These are phyloP conservation scores for Chondrilla cf. caribensis DNA, from an alignment of 37 sponge, comb jelly and placozoan genomes.

Conservation along the genomic window DNA sequence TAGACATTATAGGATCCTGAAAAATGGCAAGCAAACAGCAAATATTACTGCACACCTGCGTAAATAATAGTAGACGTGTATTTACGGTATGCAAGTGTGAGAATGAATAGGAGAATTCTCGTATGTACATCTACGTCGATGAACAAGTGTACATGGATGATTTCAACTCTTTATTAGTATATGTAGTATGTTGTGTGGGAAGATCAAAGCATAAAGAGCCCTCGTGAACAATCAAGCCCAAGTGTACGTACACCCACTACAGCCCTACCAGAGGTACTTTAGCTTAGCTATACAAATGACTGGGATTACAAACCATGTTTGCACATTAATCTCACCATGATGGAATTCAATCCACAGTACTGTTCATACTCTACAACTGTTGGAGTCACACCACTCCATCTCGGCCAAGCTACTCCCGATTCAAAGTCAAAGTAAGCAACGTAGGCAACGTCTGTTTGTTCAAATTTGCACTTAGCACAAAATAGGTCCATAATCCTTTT, in stretches of 20 bases:
- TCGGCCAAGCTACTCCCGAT: not conserved
- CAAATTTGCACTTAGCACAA: conserved; percentile 36
- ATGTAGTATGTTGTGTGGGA: too few species aligned
- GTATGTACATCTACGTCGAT: not conserved
- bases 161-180: too few species aligned
- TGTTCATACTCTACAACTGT: conserved; percentile 26
- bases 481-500: conserved; percentile 22
- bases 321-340: conserved; percentile 27
- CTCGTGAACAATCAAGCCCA: too few species aligned
- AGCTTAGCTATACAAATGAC: too few species aligned
- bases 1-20: not conserved
- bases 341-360: conserved; percentile 55
- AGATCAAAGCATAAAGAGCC: too few species aligned
- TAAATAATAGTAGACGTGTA: too few species aligned
- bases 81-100: not conserved
- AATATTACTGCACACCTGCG: too few species aligned
- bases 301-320: too few species aligned
- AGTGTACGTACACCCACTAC: too few species aligned
- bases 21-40: not conserved
- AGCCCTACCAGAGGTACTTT: too few species aligned
- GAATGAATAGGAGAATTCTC: not conserved
- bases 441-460: not conserved
- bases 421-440: conserved; percentile 7
- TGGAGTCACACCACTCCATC: conserved; percentile 27
- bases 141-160: not conserved